These are phyloP conservation scores for Drosophila lacicola DNA, from an alignment of 2,888 invertebrate species.

Conservation along the genomic window DNA sequence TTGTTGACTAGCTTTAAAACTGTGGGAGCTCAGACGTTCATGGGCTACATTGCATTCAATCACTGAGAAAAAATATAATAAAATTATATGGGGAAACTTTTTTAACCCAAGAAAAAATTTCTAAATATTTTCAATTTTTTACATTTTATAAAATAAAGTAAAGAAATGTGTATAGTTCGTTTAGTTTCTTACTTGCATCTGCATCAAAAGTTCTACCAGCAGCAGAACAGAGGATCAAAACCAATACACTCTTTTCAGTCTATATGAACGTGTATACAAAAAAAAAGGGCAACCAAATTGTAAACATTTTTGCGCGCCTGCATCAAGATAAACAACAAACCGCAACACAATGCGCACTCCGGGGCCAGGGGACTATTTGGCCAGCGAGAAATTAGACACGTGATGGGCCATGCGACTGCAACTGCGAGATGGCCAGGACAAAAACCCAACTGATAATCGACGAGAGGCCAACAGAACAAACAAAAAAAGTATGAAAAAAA, in stretches of 20 bases:
- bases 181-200: too few species aligned
- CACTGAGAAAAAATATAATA: too few species aligned
- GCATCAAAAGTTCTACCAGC: too few species aligned
- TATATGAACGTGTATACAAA: conserved; percentile 8
- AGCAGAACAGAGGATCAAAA: not conserved
- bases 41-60: too few species aligned
- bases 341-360: conserved; percentile 66
- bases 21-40: too few species aligned
- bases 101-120: too few species aligned
- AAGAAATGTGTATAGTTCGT: too few species aligned
- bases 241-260: not conserved
- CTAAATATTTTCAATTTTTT: too few species aligned
- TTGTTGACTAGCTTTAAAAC: too few species aligned
- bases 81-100: too few species aligned
- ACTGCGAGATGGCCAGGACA: conserved; percentile 65
- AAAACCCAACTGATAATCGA: conserved; percentile 64
- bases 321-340: conserved; percentile 72
- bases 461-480: conserved; percentile 11
- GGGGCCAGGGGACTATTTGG: conserved; percentile 71
- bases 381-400: conserved; percentile 79
- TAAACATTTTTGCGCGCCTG: conserved; percentile 79
- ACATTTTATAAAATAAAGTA: too few species aligned
- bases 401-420: conserved; percentile 51
- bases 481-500: conserved; percentile 9
- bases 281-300: conserved; percentile 64